Base-by-base conservation (phyloP, 2,113 vertebrate species). In the Lasiurus borealis region DNA sequence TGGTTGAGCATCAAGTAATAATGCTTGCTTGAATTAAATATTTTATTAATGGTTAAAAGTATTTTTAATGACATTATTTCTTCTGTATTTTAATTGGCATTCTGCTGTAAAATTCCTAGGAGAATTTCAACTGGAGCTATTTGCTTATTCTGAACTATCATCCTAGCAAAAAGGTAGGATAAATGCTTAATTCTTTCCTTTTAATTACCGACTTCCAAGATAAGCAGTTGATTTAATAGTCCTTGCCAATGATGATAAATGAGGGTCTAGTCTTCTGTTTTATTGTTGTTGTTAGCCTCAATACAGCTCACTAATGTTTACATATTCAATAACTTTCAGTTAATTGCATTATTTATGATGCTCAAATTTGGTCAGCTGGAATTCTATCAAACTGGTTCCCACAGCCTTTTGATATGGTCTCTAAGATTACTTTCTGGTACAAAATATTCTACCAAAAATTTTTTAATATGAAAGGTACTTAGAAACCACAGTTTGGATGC, bases 151-250 rank as follows among this genome's bases (percentile, higher is more conserved):
- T 40, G 18, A 68, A 40, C 44, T 64, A 11, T 4, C 71, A 5
- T 29, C 29, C 25, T 44, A 36, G 62, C 27, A n/a, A 31, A 85
- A 82, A 46, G 3, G 2, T 44, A 68, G 9, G 44, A 59, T 31
- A 95, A 87, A 85, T 40, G 34, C 23, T 68, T 82, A 75, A 71
- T 57, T 69, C 14, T 62, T 94, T 57, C 27, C 48, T 91, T 78
- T 85, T 23, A 91, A 50, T 46, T n/a, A 88, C 23, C 4, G 83
- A 57, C 27, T 80, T 91, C 91, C 36, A 88, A 93, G 91, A 25
- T 50, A 94, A 88, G n/a, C 23, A 46, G 10, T 64, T 44, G 25
- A 29, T 85, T 92, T 73, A 85, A 85, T 48, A 62, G 14, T 57
- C 50, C 46, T 82, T 48, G 19, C 29, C 36, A 85, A 62, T 13